phyloP scores from a whole-genome alignment of 2,113 vertebrate genomes.

The Plestiodon gilberti region DNA sequence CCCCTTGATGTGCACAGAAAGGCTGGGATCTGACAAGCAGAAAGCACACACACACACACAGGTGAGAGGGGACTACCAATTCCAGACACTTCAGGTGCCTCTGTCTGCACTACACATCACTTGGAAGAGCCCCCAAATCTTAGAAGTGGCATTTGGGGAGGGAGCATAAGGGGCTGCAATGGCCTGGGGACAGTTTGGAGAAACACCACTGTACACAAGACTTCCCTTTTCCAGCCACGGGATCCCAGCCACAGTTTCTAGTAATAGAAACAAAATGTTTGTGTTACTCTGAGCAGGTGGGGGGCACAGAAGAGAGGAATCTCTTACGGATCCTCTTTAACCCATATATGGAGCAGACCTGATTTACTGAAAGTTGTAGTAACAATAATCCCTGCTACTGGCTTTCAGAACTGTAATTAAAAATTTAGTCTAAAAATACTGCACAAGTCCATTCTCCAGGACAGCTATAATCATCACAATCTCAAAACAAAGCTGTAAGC shows the following conservation, averaged over 20 bases:
- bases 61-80: background rate
- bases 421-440: conserved; percentile 50
- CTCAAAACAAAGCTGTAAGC: conserved; percentile 35
- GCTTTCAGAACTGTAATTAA: conserved; percentile 57
- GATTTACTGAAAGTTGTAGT: conserved; percentile 32
- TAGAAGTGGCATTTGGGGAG: background rate
- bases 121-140: background rate
- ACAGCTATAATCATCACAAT: conserved; percentile 36
- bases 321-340: conserved; percentile 57
- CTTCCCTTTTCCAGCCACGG: background rate
- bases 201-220: background rate
- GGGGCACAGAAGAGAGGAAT: conserved; percentile 47
- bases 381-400: conserved; percentile 61
- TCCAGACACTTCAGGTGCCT: background rate
- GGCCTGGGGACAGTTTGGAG: background rate
- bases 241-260: conserved; percentile 10
- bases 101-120: background rate
- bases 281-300: conserved; percentile 41
- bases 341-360: conserved; percentile 46
- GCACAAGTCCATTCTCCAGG: conserved; percentile 53
- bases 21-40: background rate
- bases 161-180: background rate
- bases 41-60: background rate
- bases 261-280: conserved; percentile 45
- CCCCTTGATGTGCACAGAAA: conserved; percentile 55